Evolutionary conservation across 2,888 invertebrate species (phyloP).

Genomic region (Drosophila maculinotata): DNA sequence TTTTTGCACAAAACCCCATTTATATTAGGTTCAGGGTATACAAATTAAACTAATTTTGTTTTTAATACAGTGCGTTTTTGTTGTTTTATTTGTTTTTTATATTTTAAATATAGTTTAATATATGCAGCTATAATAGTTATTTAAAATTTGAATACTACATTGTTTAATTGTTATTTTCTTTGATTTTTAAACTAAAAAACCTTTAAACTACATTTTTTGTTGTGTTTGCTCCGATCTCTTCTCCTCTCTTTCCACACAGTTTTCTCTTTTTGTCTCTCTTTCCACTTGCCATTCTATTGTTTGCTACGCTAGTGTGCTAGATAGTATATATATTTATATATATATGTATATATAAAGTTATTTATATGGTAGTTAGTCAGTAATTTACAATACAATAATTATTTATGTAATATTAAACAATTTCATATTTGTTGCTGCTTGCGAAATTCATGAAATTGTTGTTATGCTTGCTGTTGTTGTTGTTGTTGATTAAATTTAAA

Average conservation of each 20-base stretch:
- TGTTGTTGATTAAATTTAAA: slow-evolving; percentile 42
- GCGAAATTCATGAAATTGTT: slow-evolving; percentile 43
- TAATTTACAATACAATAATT: slow-evolving; percentile 58
- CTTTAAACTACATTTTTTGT: slow-evolving; percentile 59
- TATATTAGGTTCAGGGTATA: no score
- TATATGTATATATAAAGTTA: slow-evolving; percentile 49
- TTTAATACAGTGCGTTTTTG: slow-evolving; percentile 68
- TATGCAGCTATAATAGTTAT: slow-evolving; percentile 76
- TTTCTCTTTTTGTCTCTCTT: not conserved
- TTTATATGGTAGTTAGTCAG: slow-evolving; percentile 48
- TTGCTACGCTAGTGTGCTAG: slow-evolving; percentile 71
- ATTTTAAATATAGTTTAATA: slow-evolving; percentile 74
- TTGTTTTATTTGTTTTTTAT: slow-evolving; percentile 60
- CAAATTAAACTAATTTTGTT: slow-evolving; percentile 13
- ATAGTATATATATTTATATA: slow-evolving; percentile 52
- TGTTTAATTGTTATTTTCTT: slow-evolving; percentile 60
- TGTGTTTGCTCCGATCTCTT: slow-evolving; percentile 42
- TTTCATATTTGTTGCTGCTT: slow-evolving; percentile 41
- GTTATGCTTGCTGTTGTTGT: slow-evolving; percentile 15
- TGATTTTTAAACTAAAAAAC: slow-evolving; percentile 66
- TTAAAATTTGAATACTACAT: slow-evolving; percentile 74
- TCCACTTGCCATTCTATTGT: slow-evolving; percentile 44
- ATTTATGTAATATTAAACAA: slow-evolving; percentile 57
- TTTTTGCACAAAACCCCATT: no score
- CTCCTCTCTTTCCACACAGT: not conserved